phyloP scores from a whole-genome alignment of 2,888 invertebrate genomes.

The Apamea monoglypha region DNA sequence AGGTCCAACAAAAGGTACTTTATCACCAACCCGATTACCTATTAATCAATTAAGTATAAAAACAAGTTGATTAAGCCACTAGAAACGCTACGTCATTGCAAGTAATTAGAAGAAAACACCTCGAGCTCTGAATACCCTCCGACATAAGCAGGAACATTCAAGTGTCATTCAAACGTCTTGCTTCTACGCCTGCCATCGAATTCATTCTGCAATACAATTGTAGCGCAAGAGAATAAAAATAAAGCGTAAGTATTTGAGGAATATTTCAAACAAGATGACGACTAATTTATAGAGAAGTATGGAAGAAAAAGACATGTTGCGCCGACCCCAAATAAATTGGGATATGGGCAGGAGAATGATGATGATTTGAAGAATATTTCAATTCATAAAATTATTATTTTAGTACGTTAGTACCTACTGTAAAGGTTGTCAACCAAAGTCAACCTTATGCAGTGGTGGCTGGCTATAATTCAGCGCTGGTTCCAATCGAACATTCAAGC shows the following conservation, averaged over 20 bases:
- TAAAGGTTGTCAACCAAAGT: too few relatives aligned
- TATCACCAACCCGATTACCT: not conserved
- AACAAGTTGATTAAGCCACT: constrained; percentile 14
- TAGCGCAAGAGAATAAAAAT: not conserved
- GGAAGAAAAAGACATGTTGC: not conserved
- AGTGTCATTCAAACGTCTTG: constrained; percentile 53
- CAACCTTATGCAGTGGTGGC: too few relatives aligned
- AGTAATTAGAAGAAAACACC: constrained; percentile 50
- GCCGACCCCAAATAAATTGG: not conserved
- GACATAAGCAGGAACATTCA: constrained; percentile 29
- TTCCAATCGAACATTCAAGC: too few relatives aligned
- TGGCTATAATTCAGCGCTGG: too few relatives aligned
- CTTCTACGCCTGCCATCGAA: constrained; percentile 10
- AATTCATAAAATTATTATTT: not conserved
- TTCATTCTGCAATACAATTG: not conserved
- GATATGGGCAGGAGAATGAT: not conserved
- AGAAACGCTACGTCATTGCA: constrained; percentile 37
- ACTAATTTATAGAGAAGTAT: not conserved
- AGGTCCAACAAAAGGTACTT: constrained; percentile 12
- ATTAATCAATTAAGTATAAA: constrained; percentile 27
- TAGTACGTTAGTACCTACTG: not conserved
- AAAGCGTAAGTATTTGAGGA: not conserved
- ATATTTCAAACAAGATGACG: not conserved
- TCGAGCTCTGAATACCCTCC: constrained; percentile 26
- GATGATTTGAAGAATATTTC: not conserved